Base-by-base conservation (phyloP, 2,888 invertebrate species). In the Allacma fusca region DNA sequence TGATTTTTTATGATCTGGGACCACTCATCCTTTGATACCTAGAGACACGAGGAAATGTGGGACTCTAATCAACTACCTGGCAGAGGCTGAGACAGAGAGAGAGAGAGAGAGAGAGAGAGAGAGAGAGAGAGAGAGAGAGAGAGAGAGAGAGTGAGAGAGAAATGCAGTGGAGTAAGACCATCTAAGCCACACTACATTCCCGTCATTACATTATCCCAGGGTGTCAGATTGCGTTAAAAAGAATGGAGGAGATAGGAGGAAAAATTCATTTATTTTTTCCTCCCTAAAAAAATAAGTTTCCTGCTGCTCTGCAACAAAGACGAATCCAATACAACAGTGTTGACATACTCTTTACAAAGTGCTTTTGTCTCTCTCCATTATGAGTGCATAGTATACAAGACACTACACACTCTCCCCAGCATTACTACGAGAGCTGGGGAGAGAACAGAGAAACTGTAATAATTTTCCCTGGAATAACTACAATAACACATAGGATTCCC, bases 1-100 rank as follows among this genome's bases (percentile, higher is more conserved):
- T n/a, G n/a, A n/a, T n/a, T n/a, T n/a, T 34, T 34, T 34, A 34
- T 7, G 34, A 34, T 34, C 4, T 7, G 34, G 50, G 9, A 70
- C 12, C 26, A 43, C 70, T 70, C 28, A 26, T 26, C 43, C 23
- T 40, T 68, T 40, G 40, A 44, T 43, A 26, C 34, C 9, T 24
- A 44, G 70, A 44, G 70, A 44, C n/a, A 29, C n/a, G 28, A 19
- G 62, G 62, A 62, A 23, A n/a, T 34, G 29, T 67, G 29, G 23
- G 16, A 26, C 24, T 64, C 28, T 29, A n/a, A 16, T 65, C 65
- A n/a, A 13, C 65, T 16, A 64, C 64, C 24, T 24, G 13, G 28
- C 21, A 23, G 21, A 62, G 62, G 1, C 1, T 12, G 62, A 21
- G 62, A 62, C 12, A 9, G 57, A 16, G 13, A 57, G 57, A 16